phyloP scores from a whole-genome alignment of 2,797 vertebrate species.

The Sardinella longiceps region DNA sequence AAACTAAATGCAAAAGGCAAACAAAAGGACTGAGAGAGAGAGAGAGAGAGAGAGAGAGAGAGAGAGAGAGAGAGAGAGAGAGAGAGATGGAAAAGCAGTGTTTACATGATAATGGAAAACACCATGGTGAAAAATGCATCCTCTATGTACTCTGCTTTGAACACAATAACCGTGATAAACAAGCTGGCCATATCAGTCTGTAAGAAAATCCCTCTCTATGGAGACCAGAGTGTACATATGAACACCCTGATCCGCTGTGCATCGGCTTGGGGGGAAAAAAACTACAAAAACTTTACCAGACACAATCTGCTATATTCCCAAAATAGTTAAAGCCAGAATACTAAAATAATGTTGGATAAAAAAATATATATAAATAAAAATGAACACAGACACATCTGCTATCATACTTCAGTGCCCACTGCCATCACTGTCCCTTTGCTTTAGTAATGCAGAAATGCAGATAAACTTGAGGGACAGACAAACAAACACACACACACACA shows the following conservation, averaged over 20 bases:
- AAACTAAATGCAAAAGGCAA: not conserved
- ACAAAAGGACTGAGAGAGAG: not conserved
- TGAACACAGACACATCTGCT: too few species aligned
- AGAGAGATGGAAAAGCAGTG: not conserved
- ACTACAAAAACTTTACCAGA: not conserved
- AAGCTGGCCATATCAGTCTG: not conserved
- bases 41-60: not conserved
- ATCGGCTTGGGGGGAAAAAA: not conserved
- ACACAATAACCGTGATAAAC: constrained; percentile 7
- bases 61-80: not conserved
- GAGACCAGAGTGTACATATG: not conserved
- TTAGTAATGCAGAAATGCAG: constrained; percentile 23
- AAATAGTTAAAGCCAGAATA: not conserved
- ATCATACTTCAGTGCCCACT: constrained; percentile 4
- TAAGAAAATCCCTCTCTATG: not conserved
- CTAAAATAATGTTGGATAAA: not conserved
- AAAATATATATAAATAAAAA: constrained; percentile 2
- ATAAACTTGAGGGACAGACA: constrained; percentile 5
- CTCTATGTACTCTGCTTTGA: not conserved
- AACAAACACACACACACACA: not conserved
- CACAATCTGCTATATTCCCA: not conserved
- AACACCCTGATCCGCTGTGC: not conserved
- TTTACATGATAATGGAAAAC: constrained; percentile 16
- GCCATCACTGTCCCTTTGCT: not conserved
- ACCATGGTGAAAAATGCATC: not conserved